Evolutionary conservation across 1,140 invertebrate genomes (phyloP), one percentile per base, ranked within the genome.

Genomic region (Rhyacophila brunnea): DNA sequence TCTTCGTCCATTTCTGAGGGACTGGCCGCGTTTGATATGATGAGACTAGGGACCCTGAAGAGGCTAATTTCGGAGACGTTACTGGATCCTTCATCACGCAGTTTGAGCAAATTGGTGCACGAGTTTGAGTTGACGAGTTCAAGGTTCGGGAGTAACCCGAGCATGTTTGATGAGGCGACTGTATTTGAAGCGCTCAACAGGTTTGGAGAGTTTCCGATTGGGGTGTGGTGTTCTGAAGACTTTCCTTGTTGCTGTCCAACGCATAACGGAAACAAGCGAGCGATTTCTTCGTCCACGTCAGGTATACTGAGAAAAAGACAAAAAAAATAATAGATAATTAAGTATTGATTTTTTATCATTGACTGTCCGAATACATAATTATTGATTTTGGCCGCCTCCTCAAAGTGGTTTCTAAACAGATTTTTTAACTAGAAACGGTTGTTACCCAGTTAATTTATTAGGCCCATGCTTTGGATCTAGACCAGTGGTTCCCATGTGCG

Each of bases 211-310:
- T 57, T 28, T 28, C 9, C 23, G 23, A 9, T 28, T 9, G 23
- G 23, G 3, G 4, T 28, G 9, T 28, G 23, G 23, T 28, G 23
- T 28, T 28, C 23, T 20, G 23, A 28, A 3, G 23, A 28, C 53
- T 58, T 35, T 14, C 47, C 23, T 40, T 40, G 44, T n/a, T 54
- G 28, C 47, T 64, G 6, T 15, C 2, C 38, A 28, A 44, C 54
- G 42, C 62, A 64, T 23, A 64, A 46, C 4, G 62, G 62, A 45
- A 64, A 64, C n/a, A 64, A 35, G 20, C 62, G 45, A 62, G 68
- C 77, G 72, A 79, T 75, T 67, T 78, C 77, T 71, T 77, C 75
- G 70, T 79, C 77, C 70, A 79, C 74, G 58, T 77, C 75, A 72
- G 77, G 77, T 73, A 78, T 77, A 71, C 75, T 78, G 71, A 19